phyloP scores from a whole-genome alignment of 2,113 vertebrate genomes.

The Etheostoma spectabile region DNA sequence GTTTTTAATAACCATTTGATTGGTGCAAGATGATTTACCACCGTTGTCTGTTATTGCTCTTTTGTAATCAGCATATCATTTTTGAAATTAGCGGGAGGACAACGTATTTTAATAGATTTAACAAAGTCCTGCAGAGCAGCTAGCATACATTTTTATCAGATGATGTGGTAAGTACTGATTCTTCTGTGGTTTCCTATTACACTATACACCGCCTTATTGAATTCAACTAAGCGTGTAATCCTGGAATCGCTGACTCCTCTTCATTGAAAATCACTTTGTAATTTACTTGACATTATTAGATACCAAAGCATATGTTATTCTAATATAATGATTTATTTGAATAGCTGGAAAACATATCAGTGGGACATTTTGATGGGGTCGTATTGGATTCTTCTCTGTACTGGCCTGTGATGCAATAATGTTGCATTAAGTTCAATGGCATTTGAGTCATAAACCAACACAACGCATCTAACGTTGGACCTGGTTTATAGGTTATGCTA shows the following conservation, averaged over 20 bases:
- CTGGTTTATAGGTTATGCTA: not conserved
- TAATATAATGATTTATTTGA: constrained; percentile 64
- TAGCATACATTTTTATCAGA: constrained; percentile 74
- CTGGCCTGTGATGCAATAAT: constrained; percentile 40
- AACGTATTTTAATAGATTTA: constrained; percentile 70
- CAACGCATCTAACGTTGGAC: not conserved
- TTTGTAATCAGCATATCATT: constrained; percentile 64
- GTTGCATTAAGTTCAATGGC: constrained; percentile 45
- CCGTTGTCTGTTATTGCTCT: constrained; percentile 44
- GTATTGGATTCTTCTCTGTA: constrained; percentile 26
- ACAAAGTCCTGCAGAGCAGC: constrained; percentile 65
- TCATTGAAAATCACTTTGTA: constrained; percentile 74
- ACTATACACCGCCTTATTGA: constrained; percentile 66
- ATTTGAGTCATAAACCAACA: constrained; percentile 30
- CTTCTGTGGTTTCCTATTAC: constrained; percentile 77
- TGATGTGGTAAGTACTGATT: constrained; percentile 78
- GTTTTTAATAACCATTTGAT: constrained; percentile 67
- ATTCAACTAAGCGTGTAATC: constrained; percentile 77
- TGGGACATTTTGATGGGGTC: constrained; percentile 27
- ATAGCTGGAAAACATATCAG: constrained; percentile 61
- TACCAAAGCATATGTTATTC: constrained; percentile 69
- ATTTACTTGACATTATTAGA: constrained; percentile 71
- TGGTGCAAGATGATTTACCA: constrained; percentile 48
- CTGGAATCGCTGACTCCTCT: constrained; percentile 71
- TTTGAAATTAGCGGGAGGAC: constrained; percentile 59